Percentiles rank a stretch among this genome's conserved stretches.
These are phyloP conservation scores for Heliconius hewitsoni DNA, from an alignment of 1,140 invertebrate genomes.

Conservation along the genomic window DNA sequence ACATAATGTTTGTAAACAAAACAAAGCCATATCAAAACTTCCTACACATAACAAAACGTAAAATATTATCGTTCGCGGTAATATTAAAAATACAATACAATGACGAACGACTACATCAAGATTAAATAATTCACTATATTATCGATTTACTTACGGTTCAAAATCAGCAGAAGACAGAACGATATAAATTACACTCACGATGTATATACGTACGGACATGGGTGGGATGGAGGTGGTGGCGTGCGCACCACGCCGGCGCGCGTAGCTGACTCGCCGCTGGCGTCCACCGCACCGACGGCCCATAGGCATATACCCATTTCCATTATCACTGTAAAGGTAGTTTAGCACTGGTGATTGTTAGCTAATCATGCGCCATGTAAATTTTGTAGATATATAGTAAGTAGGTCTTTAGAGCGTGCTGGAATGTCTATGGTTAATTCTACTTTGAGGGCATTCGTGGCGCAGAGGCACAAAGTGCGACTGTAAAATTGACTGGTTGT, in stretches of 20 bases:
- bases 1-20: background rate
- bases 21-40: background rate
- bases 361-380: too few relatives aligned
- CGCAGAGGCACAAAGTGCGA: too few relatives aligned
- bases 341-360: background rate
- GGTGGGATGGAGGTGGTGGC: slow-evolving; percentile 22
- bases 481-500: too few relatives aligned
- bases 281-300: background rate
- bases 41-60: background rate
- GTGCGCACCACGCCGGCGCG: slow-evolving; percentile 49
- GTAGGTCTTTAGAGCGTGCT: too few relatives aligned
- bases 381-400: too few relatives aligned
- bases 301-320: background rate
- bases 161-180: background rate
- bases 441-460: too few relatives aligned
- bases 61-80: background rate
- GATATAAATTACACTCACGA: background rate
- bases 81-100: background rate
- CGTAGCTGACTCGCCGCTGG: slow-evolving; percentile 40
- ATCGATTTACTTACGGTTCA: slow-evolving; percentile 14
- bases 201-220: background rate
- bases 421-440: too few relatives aligned
- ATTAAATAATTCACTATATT: background rate
- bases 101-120: background rate
- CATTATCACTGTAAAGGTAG: background rate